Evolutionary conservation across 2,888 invertebrate species (phyloP).

Genomic region (Melanostoma mellinum): DNA sequence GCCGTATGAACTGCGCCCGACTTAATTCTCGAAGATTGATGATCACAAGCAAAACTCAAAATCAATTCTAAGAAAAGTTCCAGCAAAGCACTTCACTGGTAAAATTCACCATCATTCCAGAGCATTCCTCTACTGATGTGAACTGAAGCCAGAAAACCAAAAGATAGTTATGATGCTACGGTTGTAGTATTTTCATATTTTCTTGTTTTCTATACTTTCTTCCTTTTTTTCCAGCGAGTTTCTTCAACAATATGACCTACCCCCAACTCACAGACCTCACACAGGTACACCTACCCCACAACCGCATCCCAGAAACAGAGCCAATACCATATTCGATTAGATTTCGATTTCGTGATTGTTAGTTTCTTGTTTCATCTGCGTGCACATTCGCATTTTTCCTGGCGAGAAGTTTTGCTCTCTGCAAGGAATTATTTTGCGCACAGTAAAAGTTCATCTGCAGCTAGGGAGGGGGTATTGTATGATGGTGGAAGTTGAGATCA

Average conservation of each 20-base stretch:
- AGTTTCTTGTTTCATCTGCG: conserved; percentile 65
- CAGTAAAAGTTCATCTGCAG: conserved; percentile 27
- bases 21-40: too few species aligned
- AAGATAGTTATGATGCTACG: conserved; percentile 10
- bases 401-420: conserved; percentile 17
- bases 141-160: conserved; percentile 29
- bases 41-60: too few species aligned
- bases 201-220: conserved; percentile 24
- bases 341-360: conserved; percentile 68
- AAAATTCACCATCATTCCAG: too few species aligned
- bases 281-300: too few species aligned
- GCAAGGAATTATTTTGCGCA: conserved; percentile 15
- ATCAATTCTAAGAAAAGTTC: too few species aligned
- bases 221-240: conserved; percentile 10
- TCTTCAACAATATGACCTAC: neutral
- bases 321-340: conserved; percentile 55
- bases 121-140: neutral
- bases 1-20: too few species aligned
- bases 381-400: conserved; percentile 55
- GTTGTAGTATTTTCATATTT: conserved; percentile 16
- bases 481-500: conserved; percentile 31
- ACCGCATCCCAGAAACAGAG: neutral
- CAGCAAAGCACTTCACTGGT: too few species aligned
- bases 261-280: too few species aligned
- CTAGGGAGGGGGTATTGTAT: neutral